Base-by-base conservation (phyloP, 2,888 invertebrate species). In the Ethmia dodecea region DNA sequence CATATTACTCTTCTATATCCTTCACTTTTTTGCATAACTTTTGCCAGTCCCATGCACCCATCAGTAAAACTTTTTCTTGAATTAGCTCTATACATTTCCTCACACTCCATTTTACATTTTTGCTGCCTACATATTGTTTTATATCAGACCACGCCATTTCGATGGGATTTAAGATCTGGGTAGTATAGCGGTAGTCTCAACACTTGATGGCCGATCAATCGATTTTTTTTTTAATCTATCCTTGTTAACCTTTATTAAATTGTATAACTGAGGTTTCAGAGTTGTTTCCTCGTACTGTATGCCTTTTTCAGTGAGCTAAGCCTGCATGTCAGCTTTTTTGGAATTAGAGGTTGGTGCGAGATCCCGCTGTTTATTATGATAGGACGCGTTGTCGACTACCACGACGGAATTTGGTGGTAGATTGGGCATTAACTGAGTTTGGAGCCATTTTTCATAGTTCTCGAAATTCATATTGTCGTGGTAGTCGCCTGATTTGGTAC, bases 391-490 rank as follows among this genome's bases (percentile, higher is more conserved):
- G 12, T 36, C 31, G 9, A 39, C 31, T 3, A 39, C 35, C 16
- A 39, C 25, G 20, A 39, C 35, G 2, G 38, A 33, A 13, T 35
- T 20, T 14, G 33, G 31, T 24, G 29, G 38, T 12, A 39, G 16
- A 27, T 39, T 42, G 8, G 42, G 36, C 8, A 42, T 25, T 9
- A 35, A 22, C 16, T 33, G 18, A 15, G 33, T 36, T 30, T 33
- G 10, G 6, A 42, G 9, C 39, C 42, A 42, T 24, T 39, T 27
- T 12, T 29, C 16, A 36, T 40, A 45, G 11, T 53, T 54, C 4
- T 38, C 37, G 11, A 14, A 38, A 38, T 57, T 61, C 52, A 60
- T 60, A 26, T 57, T 49, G 14, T 53, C 52, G 26, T 60, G 52
- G 14, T 55, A 57, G 33, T 62, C 59, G 3, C 55, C 55, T 6